phyloP scores from a whole-genome alignment of 2,797 vertebrate species.

The Argentina silus region DNA sequence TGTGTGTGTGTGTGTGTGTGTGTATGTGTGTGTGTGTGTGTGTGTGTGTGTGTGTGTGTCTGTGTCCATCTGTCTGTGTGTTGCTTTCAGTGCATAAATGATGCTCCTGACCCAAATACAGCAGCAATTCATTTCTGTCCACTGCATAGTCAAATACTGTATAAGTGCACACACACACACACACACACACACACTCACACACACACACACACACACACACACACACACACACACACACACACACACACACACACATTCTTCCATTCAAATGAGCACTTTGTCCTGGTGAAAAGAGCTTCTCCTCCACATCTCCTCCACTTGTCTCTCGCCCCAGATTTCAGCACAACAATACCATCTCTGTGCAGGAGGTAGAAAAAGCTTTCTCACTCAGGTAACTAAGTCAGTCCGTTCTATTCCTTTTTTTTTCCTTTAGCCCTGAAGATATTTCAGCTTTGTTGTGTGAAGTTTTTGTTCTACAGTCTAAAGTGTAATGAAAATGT shows the following conservation, averaged over 20 bases:
- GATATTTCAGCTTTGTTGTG: slow-evolving; percentile 37
- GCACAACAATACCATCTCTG: slow-evolving; percentile 38
- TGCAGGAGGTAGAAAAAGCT: slow-evolving; percentile 44
- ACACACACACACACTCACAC: slow-evolving; percentile 17
- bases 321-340: slow-evolving; percentile 55
- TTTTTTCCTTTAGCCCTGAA: slow-evolving; percentile 35
- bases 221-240: slow-evolving; percentile 12
- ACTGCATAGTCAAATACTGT: background rate
- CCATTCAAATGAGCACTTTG: slow-evolving; percentile 66
- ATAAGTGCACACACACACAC: slow-evolving; percentile 6
- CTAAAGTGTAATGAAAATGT: background rate
- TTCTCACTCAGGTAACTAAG: slow-evolving; percentile 48
- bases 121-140: slow-evolving; percentile 49
- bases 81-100: slow-evolving; percentile 46
- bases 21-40: slow-evolving; percentile 9
- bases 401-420: slow-evolving; percentile 26
- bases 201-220: slow-evolving; percentile 14
- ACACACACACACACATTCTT: slow-evolving; percentile 30
- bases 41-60: background rate
- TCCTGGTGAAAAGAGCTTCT: slow-evolving; percentile 61
- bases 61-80: slow-evolving; percentile 15
- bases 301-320: slow-evolving; percentile 34
- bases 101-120: slow-evolving; percentile 69
- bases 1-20: slow-evolving; percentile 18
- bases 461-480: background rate